Conservation (phyloP, 2,113 vertebrate genomes). For the Naja naja region DNA sequence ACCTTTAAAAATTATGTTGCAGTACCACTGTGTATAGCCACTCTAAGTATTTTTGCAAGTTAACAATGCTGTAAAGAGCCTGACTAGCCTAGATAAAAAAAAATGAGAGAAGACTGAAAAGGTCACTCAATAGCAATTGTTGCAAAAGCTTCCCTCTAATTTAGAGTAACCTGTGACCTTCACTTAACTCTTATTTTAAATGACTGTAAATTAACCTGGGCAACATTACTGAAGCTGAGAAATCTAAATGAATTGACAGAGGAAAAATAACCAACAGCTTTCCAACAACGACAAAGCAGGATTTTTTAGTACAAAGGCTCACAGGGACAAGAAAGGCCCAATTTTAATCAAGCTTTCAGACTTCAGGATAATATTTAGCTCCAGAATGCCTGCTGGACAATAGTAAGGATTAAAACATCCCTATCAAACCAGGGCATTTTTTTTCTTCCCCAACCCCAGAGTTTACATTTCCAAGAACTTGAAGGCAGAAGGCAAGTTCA, state of each 20-base stretch:
- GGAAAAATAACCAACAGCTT: constrained; percentile 53
- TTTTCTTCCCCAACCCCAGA: not conserved
- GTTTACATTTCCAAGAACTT: not conserved
- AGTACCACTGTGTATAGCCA: constrained; percentile 47
- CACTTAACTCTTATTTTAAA: constrained; percentile 60
- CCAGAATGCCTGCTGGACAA: not conserved
- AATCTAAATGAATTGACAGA: constrained; percentile 52
- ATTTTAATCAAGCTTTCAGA: constrained; percentile 35
- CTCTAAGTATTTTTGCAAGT: constrained; percentile 48
- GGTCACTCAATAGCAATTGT: constrained; percentile 45
- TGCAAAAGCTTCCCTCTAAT: constrained; percentile 54
- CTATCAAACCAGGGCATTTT: not conserved
- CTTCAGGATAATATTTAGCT: not conserved
- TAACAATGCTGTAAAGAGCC: constrained; percentile 51
- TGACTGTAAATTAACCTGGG: constrained; percentile 58
- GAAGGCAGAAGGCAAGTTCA: not conserved
- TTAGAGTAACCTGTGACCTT: constrained; percentile 58
- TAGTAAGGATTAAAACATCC: not conserved
- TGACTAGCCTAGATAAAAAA: constrained; percentile 47
- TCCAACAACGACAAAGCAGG: constrained; percentile 43
- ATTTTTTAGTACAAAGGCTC: constrained; percentile 10
- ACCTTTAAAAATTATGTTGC: constrained; percentile 48
- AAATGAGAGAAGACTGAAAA: constrained; percentile 54
- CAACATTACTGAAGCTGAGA: constrained; percentile 44
- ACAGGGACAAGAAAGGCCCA: constrained; percentile 22